phyloP scores from a whole-genome alignment of 2,797 vertebrate species.

The Jordanella pulchra region DNA sequence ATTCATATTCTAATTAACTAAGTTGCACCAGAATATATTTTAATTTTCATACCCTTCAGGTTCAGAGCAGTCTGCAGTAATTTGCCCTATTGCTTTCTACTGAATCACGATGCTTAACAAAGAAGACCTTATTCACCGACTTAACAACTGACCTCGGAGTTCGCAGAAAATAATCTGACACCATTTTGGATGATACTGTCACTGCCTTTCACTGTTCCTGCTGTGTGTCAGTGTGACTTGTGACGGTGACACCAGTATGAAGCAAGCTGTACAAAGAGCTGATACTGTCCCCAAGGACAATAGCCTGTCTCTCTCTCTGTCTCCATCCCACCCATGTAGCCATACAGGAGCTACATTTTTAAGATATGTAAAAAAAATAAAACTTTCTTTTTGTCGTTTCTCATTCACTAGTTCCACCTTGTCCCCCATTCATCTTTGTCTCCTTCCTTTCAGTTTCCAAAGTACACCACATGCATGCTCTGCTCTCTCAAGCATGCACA shows the following conservation, averaged over 20 bases:
- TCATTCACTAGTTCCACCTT: constrained; percentile 49
- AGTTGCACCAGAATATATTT: not conserved
- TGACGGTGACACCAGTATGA: constrained; percentile 52
- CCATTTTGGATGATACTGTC: constrained; percentile 21
- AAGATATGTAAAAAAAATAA: constrained; percentile 8
- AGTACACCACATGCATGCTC: constrained; percentile 44
- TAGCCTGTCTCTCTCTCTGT: constrained; percentile 41
- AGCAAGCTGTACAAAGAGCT: constrained; percentile 64
- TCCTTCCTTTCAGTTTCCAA: constrained; percentile 35
- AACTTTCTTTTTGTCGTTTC: constrained; percentile 26
- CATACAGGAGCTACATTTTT: constrained; percentile 32
- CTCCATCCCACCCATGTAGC: constrained; percentile 36
- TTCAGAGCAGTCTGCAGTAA: not conserved
- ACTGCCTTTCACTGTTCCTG: constrained; percentile 14
- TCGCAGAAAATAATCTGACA: constrained; percentile 21
- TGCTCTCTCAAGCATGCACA: constrained; percentile 38
- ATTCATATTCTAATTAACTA: not conserved
- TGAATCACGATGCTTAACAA: constrained; percentile 13
- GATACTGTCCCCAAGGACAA: constrained; percentile 61
- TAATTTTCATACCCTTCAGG: not conserved
- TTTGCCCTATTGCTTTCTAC: constrained; percentile 15
- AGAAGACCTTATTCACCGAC: constrained; percentile 9
- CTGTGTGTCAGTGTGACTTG: constrained; percentile 35
- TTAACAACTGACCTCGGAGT: constrained; percentile 17
- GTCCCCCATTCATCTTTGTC: constrained; percentile 57